phyloP scores from a whole-genome alignment of 2,113 vertebrate genomes.

The Bothrops jararaca region DNA sequence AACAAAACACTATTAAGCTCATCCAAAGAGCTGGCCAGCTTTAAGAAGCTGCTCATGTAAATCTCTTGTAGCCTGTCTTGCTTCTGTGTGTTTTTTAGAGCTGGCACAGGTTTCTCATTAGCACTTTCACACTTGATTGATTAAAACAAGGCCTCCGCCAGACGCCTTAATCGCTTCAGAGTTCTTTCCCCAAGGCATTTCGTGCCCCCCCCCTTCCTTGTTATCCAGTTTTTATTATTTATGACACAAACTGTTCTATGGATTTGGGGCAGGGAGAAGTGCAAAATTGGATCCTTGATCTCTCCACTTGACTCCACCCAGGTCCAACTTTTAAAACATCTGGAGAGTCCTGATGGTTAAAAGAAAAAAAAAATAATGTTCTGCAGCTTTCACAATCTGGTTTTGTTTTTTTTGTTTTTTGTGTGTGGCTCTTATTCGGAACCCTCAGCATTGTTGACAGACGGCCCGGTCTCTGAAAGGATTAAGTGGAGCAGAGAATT shows the following conservation, averaged over 20 bases:
- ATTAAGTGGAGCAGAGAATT: constrained; percentile 22
- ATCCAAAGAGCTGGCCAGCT: not conserved
- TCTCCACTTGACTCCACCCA: not conserved
- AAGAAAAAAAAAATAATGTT: not conserved
- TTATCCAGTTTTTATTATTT: not conserved
- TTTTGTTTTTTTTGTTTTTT: not conserved
- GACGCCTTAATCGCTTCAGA: constrained; percentile 12
- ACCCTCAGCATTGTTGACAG: not conserved
- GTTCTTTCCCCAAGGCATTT: constrained; percentile 22
- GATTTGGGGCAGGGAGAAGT: not conserved
- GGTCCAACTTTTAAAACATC: not conserved
- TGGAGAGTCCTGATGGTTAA: constrained; percentile 1
- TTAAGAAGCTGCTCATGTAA: constrained; percentile 20
- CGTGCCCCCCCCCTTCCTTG: not conserved
- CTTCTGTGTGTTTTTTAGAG: not conserved
- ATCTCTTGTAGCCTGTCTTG: constrained; percentile 17
- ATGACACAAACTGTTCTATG: not conserved
- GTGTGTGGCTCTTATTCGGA: constrained; percentile 20
- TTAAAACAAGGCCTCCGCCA: constrained; percentile 33
- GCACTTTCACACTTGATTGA: constrained; percentile 38
- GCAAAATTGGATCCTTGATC: not conserved
- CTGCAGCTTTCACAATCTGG: not conserved
- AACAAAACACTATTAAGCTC: not conserved
- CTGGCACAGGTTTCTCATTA: constrained; percentile 38
- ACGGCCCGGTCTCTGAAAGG: not conserved